Evolutionary conservation across 1,140 invertebrate species (phyloP).

Genomic region (Penaeus chinensis): DNA sequence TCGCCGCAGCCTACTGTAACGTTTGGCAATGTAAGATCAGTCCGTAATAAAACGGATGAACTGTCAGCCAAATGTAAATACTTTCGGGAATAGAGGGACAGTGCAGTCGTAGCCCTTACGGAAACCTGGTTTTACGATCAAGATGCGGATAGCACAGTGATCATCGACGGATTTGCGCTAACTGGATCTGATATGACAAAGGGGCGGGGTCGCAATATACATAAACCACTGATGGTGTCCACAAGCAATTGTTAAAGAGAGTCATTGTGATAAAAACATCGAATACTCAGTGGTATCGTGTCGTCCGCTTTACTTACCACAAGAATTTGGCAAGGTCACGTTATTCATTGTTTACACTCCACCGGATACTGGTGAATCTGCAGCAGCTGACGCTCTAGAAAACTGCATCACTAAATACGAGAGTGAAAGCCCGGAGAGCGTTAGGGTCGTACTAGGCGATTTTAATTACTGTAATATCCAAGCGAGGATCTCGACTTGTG

Average conservation of each 20-base stretch:
- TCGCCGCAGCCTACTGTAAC: neutral
- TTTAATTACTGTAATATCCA: too few relatives aligned
- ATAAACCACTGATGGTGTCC: constrained; percentile 1
- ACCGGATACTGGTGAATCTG: too few relatives aligned
- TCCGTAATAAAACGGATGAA: neutral
- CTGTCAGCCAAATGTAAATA: neutral
- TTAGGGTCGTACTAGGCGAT: too few relatives aligned
- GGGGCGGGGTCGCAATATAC: neutral
- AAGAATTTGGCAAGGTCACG: too few relatives aligned
- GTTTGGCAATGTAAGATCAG: neutral
- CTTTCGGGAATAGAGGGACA: neutral
- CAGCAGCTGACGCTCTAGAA: too few relatives aligned
- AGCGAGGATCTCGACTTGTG: too few relatives aligned
- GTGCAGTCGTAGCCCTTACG: neutral
- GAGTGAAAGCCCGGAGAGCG: too few relatives aligned
- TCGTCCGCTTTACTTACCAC: too few relatives aligned
- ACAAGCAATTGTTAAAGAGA: neutral
- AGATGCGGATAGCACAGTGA: neutral
- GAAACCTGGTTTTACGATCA: constrained; percentile 2
- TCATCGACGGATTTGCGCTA: too few relatives aligned
- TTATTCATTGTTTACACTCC: too few relatives aligned
- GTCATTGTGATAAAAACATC: neutral
- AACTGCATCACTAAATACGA: too few relatives aligned
- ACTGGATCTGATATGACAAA: too few relatives aligned
- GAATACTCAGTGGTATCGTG: neutral